Evolutionary conservation across 2,888 invertebrate species (phyloP).

Genomic region (Sesia bembeciformis): DNA sequence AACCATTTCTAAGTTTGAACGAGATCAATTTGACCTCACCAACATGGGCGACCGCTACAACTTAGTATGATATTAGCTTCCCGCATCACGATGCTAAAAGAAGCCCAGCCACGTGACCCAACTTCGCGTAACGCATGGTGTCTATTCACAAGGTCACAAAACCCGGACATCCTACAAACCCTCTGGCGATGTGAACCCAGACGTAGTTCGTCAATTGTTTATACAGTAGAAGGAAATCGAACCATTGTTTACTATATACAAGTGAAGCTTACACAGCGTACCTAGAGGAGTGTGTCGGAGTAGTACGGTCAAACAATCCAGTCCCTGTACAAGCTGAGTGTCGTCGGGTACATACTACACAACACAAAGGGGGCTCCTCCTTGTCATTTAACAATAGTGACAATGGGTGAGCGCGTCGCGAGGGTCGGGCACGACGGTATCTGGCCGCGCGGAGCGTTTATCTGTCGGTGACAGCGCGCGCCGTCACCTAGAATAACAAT

Average conservation of each 20-base stretch:
- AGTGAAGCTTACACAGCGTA: conserved; percentile 32
- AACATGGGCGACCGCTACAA: neutral
- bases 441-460: conserved; percentile 37
- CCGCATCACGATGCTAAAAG: neutral
- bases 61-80: too few species aligned
- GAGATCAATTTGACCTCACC: neutral
- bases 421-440: conserved; percentile 26
- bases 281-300: conserved; percentile 30
- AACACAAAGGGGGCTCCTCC: conserved; percentile 23
- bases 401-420: conserved; percentile 6
- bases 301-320: conserved; percentile 32
- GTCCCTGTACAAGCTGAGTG: conserved; percentile 14
- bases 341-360: conserved; percentile 11
- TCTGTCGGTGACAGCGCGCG: conserved; percentile 45
- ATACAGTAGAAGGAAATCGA: conserved; percentile 24
- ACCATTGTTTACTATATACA: conserved; percentile 39
- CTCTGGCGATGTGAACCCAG: conserved; percentile 20
- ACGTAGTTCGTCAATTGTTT: conserved; percentile 8
- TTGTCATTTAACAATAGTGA: conserved; percentile 29
- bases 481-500: conserved; percentile 42
- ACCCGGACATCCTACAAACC: conserved; percentile 28
- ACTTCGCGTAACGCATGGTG: neutral
- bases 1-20: neutral
- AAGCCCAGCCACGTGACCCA: neutral
- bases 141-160: conserved; percentile 32